Evolutionary conservation across 2,888 invertebrate species (phyloP).

Genomic region (Watsonalla binaria): DNA sequence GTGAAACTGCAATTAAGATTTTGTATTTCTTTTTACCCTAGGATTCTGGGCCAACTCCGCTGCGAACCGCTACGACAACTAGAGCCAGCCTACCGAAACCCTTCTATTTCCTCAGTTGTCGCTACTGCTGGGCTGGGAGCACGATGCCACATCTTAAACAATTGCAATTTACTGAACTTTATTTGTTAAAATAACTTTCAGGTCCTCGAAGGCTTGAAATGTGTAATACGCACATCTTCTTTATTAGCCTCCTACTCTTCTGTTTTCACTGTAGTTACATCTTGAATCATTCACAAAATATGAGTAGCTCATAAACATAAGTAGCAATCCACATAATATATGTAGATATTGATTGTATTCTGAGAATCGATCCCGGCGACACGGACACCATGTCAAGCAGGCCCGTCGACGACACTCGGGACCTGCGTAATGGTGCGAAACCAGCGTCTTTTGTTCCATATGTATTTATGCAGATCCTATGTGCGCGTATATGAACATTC

Average conservation of each 20-base stretch:
- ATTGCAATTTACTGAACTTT: background rate
- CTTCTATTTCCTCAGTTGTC: constrained; percentile 36
- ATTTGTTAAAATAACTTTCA: background rate
- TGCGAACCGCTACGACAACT: constrained; percentile 61
- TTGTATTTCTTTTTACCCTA: constrained; percentile 23
- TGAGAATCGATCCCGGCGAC: background rate
- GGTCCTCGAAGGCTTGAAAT: too few relatives aligned
- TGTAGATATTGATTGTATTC: background rate
- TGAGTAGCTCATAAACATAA: too few relatives aligned
- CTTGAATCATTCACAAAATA: too few relatives aligned
- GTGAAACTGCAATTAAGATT: constrained; percentile 2
- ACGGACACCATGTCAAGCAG: background rate
- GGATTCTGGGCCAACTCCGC: constrained; percentile 63
- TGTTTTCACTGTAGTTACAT: too few relatives aligned
- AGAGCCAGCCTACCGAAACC: constrained; percentile 34
- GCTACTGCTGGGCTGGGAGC: constrained; percentile 33
- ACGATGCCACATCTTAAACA: constrained; percentile 34
- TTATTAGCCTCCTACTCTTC: too few relatives aligned
- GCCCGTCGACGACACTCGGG: background rate
- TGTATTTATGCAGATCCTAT: background rate
- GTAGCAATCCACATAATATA: background rate
- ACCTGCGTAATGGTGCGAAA: background rate
- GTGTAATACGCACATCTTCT: too few relatives aligned
- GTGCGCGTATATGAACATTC: background rate
- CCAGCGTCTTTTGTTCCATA: background rate